Base-by-base conservation (phyloP, 2,113 vertebrate genomes). In the Origma solitaria region DNA sequence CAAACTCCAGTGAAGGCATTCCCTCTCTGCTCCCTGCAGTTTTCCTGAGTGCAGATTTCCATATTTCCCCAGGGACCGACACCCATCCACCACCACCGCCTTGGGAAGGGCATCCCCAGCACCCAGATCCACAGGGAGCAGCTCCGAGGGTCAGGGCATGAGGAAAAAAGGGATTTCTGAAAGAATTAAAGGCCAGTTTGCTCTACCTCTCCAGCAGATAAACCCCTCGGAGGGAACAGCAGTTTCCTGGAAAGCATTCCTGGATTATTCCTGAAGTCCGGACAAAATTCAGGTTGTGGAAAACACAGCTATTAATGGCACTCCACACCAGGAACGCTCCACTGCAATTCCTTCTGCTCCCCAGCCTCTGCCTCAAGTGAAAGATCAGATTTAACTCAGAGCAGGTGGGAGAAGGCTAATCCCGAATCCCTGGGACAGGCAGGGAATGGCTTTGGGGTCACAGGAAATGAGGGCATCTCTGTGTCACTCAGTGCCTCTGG, bases 41-140 rank as follows among this genome's bases (percentile, higher is more conserved):
- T 68, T 30, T 13, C 35, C 57, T 68, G 27, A 23, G 50, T 0
- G 6, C 6, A 47, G 51, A 3, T 23, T 86, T 11, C 4, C 11
- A 3, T 1, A 0, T 31, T 44, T 1, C 30, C 57, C 16, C 7
- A 10, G 12, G 2, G 14, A 5, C 4, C 13, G 23, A 27, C 33
- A 57, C 1, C 24, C 57, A 9, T 11, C n/a, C 35, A 49, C 40
- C 31, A 22, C 6, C 27, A 20, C 6, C 18, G 0, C 53, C 18
- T 20, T 0, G 1, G 47, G 82, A 35, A 45, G 37, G 18, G 40
- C 37, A 20, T 7, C 19, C 62, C 50, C 65, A 38, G 72, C 53
- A 53, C 1, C n/a, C n/a, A 10, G 21, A 9, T 0, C 47, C 42
- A 70, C 23, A 37, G 28, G 35, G 51, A 56, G 9, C 23, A n/a